phyloP scores from a whole-genome alignment of 23 tunicate genomes.

The Styela clava region DNA sequence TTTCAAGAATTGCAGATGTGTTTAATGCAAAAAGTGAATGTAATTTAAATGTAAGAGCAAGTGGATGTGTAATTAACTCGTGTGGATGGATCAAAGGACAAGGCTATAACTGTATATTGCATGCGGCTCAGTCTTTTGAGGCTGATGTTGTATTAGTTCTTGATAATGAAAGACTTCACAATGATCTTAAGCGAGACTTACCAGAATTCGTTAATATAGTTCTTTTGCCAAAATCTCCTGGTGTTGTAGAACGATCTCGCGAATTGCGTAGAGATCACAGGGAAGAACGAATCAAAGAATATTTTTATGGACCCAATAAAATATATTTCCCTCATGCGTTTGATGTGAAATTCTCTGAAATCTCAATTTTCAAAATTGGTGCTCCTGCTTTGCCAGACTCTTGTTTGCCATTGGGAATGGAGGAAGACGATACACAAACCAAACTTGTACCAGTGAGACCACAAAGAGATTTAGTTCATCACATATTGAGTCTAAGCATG shows the following conservation, averaged over 20 bases:
- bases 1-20: slow-evolving; percentile 79
- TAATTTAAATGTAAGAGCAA: slow-evolving; percentile 55
- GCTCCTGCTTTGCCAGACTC: slow-evolving; percentile 89
- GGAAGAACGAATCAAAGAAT: slow-evolving; percentile 65
- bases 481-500: slow-evolving; percentile 76
- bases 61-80: slow-evolving; percentile 88
- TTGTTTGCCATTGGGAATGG: slow-evolving; percentile 86
- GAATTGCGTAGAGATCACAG: slow-evolving; percentile 73
- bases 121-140: slow-evolving; percentile 76
- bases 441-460: slow-evolving; percentile 82
- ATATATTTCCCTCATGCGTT: slow-evolving; percentile 84
- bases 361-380: slow-evolving; percentile 76
- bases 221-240: slow-evolving; percentile 85
- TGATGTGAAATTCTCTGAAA: slow-evolving; percentile 66
- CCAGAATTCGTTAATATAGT: slow-evolving; percentile 88
- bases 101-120: slow-evolving; percentile 74
- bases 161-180: slow-evolving; percentile 82
- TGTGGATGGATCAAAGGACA: slow-evolving; percentile 97
- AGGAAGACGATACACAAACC: slow-evolving; percentile 85
- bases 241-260: slow-evolving; percentile 79
- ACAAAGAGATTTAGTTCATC: slow-evolving; percentile 64
- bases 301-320: slow-evolving; percentile 84
- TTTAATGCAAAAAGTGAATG: slow-evolving; percentile 86
- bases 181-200: slow-evolving; percentile 81
- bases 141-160: slow-evolving; percentile 86